Evolutionary conservation across 2,888 invertebrate genomes (phyloP).

Genomic region (Lottia gigantea): DNA sequence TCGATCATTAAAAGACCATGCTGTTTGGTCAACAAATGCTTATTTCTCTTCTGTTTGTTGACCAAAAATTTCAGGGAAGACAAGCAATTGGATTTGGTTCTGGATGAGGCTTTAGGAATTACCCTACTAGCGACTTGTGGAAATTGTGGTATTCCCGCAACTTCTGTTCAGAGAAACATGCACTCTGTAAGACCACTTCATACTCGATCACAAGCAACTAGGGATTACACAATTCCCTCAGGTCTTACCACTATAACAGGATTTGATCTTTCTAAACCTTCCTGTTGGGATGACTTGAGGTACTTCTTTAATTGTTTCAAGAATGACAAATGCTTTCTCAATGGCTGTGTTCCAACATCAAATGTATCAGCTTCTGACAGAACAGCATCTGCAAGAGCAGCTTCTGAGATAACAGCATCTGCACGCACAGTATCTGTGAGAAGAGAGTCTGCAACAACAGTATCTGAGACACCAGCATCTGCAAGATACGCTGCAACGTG

Average conservation of each 20-base stretch:
- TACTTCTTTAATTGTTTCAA: not conserved
- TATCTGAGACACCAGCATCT: too few species aligned
- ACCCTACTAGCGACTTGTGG: conserved; percentile 7
- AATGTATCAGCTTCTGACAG: too few species aligned
- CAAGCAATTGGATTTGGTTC: not conserved
- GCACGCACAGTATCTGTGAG: too few species aligned
- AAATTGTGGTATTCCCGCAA: not conserved
- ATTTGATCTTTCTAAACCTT: not conserved
- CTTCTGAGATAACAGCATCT: too few species aligned
- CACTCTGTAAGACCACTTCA: not conserved
- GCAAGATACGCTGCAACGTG: too few species aligned
- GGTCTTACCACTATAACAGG: not conserved
- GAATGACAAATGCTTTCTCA: not conserved
- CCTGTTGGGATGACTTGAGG: not conserved
- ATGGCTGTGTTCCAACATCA: too few species aligned
- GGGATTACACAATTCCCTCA: not conserved
- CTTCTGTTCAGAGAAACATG: not conserved
- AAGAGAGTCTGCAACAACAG: too few species aligned
- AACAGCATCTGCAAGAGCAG: too few species aligned
- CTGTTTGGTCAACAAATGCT: not conserved
- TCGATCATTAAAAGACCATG: not conserved
- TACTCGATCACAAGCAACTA: not conserved
- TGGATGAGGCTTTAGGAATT: conserved; percentile 14
- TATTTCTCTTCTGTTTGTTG: conserved; percentile 12
- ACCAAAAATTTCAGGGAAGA: not conserved